Evolutionary conservation across 2,113 vertebrate species (phyloP).

Genomic region (Plecturocebus donacophilus): DNA sequence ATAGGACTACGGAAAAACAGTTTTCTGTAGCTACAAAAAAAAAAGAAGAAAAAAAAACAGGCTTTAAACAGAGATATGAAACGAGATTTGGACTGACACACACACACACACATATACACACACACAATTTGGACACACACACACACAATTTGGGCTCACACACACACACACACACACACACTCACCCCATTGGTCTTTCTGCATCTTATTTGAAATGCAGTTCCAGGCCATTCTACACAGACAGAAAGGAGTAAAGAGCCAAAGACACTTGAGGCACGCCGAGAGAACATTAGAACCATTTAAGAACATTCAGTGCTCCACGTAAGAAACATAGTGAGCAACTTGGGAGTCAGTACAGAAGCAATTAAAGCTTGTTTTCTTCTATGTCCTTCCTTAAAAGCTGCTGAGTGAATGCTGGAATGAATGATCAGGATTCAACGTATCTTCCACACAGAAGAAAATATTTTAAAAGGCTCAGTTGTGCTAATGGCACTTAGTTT

Average conservation of each 20-base stretch:
- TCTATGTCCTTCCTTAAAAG: not conserved
- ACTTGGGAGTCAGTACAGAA: not conserved
- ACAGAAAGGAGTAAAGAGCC: not conserved
- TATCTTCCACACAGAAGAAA: not conserved
- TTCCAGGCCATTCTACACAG: not conserved
- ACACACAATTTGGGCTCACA: not conserved
- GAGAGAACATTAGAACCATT: not conserved
- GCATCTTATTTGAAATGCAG: not conserved
- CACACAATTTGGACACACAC: no score
- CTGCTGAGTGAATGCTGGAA: not conserved
- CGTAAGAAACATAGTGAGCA: not conserved
- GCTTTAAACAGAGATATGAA: not conserved
- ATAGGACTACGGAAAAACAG: not conserved
- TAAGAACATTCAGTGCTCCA: not conserved
- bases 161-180: no score
- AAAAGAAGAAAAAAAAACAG: fast-evolving
- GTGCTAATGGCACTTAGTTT: not conserved
- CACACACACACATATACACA: no score
- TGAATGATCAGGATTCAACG: not conserved
- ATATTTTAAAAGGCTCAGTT: not conserved
- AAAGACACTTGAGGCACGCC: not conserved
- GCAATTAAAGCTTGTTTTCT: not conserved
- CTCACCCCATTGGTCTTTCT: not conserved
- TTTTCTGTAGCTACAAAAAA: not conserved
- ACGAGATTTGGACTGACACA: not conserved